These are phyloP conservation scores for Colletes gigas DNA, from an alignment of 1,140 invertebrate species.

Conservation along the genomic window DNA sequence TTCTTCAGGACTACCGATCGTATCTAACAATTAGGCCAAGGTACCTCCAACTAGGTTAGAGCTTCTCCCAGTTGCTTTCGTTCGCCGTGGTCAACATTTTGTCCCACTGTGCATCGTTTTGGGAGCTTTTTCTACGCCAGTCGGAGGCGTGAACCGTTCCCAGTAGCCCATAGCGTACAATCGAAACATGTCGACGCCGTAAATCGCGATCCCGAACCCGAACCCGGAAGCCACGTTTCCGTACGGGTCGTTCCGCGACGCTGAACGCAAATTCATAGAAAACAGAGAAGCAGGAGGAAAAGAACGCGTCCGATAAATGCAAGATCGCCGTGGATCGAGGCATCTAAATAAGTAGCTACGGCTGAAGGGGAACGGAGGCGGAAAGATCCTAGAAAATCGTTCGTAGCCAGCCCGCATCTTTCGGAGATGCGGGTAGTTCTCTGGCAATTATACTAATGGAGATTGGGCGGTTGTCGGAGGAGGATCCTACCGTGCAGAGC, in stretches of 20 bases:
- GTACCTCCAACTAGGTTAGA: too few species aligned
- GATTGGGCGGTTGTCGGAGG: conserved; percentile 59
- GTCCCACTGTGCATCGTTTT: too few species aligned
- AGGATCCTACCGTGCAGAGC: conserved; percentile 3
- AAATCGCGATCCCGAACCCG: background rate
- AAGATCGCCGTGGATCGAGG: conserved; percentile 44
- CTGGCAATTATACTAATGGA: conserved; percentile 80
- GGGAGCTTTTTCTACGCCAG: too few species aligned
- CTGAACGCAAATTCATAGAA: background rate
- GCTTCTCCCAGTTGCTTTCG: too few species aligned
- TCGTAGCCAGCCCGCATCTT: conserved; percentile 72
- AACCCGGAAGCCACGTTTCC: too few species aligned
- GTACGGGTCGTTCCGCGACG: background rate
- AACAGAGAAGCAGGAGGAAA: background rate
- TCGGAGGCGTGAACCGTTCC: background rate
- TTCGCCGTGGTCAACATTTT: too few species aligned
- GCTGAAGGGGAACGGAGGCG: conserved; percentile 58
- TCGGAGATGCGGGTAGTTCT: conserved; percentile 73
- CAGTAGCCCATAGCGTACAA: background rate
- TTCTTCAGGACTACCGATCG: too few species aligned
- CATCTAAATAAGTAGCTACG: conserved; percentile 56
- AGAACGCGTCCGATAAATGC: conserved; percentile 43
- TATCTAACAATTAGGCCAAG: too few species aligned
- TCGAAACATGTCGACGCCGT: conserved; percentile 18
- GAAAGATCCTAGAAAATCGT: conserved; percentile 57